phyloP scores from a whole-genome alignment of 2,797 vertebrate species.

The Eupleurogrammus muticus region DNA sequence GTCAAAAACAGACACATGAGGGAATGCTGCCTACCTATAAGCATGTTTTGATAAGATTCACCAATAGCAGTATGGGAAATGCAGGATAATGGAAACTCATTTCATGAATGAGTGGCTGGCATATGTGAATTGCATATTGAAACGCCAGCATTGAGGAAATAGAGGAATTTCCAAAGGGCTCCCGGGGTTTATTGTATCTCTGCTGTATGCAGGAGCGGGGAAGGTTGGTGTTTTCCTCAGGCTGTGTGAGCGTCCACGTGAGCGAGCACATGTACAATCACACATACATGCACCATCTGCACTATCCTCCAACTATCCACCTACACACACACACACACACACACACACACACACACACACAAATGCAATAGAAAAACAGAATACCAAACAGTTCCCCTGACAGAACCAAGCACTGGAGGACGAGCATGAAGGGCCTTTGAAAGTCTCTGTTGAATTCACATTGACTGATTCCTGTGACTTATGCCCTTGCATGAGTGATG shows the following conservation, averaged over 20 bases:
- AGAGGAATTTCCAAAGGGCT: slow-evolving; percentile 27
- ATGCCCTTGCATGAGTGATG: slow-evolving; percentile 10
- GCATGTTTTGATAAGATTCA: neutral
- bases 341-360: neutral
- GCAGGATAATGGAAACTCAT: slow-evolving; percentile 14
- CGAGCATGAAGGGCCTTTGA: slow-evolving; percentile 16
- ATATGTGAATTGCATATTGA: slow-evolving; percentile 10
- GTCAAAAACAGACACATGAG: neutral
- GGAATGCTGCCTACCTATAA: neutral
- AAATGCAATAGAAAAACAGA: slow-evolving; percentile 21
- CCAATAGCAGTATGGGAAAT: neutral
- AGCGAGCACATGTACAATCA: slow-evolving; percentile 6
- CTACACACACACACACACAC: slow-evolving; percentile 14
- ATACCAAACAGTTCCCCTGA: slow-evolving; percentile 20
- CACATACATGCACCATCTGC: slow-evolving; percentile 26
- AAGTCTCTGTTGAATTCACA: slow-evolving; percentile 39
- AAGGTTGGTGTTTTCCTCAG: slow-evolving; percentile 44
- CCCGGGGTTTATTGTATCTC: slow-evolving; percentile 30
- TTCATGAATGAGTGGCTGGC: slow-evolving; percentile 49
- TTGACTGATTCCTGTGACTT: slow-evolving; percentile 16
- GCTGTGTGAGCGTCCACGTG: slow-evolving; percentile 42
- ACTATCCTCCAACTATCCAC: slow-evolving; percentile 32
- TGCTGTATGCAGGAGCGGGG: slow-evolving; percentile 27
- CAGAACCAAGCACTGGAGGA: slow-evolving; percentile 18
- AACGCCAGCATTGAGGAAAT: slow-evolving; percentile 30